These are phyloP conservation scores for Panthera uncia DNA, from an alignment of 2,113 vertebrate genomes.

Conservation along the genomic window DNA sequence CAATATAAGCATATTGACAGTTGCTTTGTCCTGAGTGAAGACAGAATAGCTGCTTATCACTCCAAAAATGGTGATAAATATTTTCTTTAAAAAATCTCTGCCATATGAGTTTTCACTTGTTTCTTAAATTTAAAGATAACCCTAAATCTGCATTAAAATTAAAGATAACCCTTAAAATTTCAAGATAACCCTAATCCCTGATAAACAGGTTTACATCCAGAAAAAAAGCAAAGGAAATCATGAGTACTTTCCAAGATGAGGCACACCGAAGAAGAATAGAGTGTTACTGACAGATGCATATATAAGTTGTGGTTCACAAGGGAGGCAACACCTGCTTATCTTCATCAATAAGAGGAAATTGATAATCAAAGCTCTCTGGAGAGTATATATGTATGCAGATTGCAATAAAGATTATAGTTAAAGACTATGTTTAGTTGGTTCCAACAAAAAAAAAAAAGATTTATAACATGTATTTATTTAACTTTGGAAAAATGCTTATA, in stretches of 20 bases:
- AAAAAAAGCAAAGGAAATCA: background rate
- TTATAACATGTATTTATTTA: background rate
- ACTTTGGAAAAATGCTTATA: background rate
- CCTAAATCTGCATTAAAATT: too few relatives aligned
- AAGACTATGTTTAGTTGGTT: background rate
- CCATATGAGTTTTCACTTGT: background rate
- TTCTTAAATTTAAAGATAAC: slow-evolving; percentile 5
- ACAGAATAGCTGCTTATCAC: background rate
- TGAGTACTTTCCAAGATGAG: background rate
- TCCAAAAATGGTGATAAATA: background rate
- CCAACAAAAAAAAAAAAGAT: background rate
- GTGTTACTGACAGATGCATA: background rate
- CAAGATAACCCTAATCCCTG: background rate
- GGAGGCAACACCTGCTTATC: background rate
- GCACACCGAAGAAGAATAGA: background rate
- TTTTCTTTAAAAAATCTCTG: background rate
- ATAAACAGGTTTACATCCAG: background rate
- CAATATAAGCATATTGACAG: background rate
- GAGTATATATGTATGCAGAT: background rate
- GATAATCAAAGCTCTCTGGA: background rate
- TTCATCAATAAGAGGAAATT: background rate
- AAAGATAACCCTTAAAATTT: background rate
- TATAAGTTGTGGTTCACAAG: background rate
- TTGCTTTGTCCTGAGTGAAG: background rate
- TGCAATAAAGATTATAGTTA: background rate